Percentiles rank a stretch among this genome's conserved stretches.
Conservation (phyloP, 1,140 invertebrate genomes). For the Lasaia peninsularis region DNA sequence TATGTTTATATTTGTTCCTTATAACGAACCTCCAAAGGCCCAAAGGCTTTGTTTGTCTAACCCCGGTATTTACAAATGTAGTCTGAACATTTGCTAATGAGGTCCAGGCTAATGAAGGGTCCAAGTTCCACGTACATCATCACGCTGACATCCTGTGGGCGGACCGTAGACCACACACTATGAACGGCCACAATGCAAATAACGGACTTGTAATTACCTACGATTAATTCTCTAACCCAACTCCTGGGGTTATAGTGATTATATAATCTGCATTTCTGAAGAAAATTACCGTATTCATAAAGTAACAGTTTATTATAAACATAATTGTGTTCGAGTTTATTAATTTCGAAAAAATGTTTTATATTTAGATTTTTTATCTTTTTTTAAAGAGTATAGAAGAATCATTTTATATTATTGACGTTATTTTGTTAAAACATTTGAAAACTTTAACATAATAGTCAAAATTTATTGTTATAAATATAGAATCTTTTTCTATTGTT, state of each 20-base stretch:
- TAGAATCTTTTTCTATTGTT: too few relatives aligned
- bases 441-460: too few relatives aligned
- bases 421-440: too few relatives aligned
- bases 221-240: background rate
- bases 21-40: too few relatives aligned
- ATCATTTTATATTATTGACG: too few relatives aligned
- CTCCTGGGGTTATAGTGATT: background rate
- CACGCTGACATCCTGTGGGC: background rate
- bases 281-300: background rate
- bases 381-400: too few relatives aligned
- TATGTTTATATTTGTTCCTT: too few relatives aligned
- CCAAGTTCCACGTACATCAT: background rate
- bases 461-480: too few relatives aligned
- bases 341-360: too few relatives aligned
- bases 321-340: too few relatives aligned
- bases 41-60: background rate
- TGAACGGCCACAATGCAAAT: background rate
- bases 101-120: background rate
- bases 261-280: background rate
- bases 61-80: background rate
- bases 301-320: background rate
- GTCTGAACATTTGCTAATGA: background rate
- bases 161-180: slow-evolving; percentile 4
- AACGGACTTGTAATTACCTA: background rate
- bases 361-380: too few relatives aligned